Percentiles rank a stretch among this genome's conserved stretches.
These are phyloP conservation scores for Tiphia femorata DNA, from an alignment of 2,888 invertebrate species.

Conservation along the genomic window DNA sequence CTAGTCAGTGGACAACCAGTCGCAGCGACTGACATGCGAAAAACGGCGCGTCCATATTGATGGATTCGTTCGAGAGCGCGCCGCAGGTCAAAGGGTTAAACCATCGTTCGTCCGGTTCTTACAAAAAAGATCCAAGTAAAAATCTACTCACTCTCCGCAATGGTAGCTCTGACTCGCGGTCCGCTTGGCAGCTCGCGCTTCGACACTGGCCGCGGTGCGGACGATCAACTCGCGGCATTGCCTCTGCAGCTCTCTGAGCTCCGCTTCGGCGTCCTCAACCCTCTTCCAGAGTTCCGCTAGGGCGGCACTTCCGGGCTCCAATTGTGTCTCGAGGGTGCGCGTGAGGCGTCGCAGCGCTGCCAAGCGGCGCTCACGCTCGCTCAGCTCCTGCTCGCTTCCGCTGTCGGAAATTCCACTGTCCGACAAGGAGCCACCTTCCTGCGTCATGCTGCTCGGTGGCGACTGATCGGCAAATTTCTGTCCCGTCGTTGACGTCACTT, in stretches of 20 bases:
- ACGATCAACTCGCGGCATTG: slow-evolving; percentile 78
- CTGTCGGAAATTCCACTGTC: slow-evolving; percentile 86
- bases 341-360: slow-evolving; percentile 78
- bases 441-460: slow-evolving; percentile 45
- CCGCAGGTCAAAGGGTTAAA: too few species aligned
- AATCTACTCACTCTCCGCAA: too few species aligned
- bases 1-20: too few species aligned
- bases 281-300: slow-evolving; percentile 77
- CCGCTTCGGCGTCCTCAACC: slow-evolving; percentile 79
- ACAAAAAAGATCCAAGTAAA: too few species aligned
- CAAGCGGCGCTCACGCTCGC: slow-evolving; percentile 77
- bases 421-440: slow-evolving; percentile 78
- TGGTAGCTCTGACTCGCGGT: slow-evolving; percentile 26
- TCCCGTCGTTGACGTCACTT: slow-evolving; percentile 30
- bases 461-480: slow-evolving; percentile 52
- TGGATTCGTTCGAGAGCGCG: too few species aligned
- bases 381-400: slow-evolving; percentile 77
- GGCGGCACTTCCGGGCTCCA: slow-evolving; percentile 78
- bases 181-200: slow-evolving; percentile 50
- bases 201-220: slow-evolving; percentile 71
- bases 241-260: slow-evolving; percentile 78
- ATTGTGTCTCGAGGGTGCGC: slow-evolving; percentile 76
- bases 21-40: too few species aligned
- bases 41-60: too few species aligned
- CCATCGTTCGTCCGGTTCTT: too few species aligned